Evolutionary conservation across 2,888 invertebrate species (phyloP), one percentile per base, ranked within the genome.

Genomic region (Meandrusa payeni): DNA sequence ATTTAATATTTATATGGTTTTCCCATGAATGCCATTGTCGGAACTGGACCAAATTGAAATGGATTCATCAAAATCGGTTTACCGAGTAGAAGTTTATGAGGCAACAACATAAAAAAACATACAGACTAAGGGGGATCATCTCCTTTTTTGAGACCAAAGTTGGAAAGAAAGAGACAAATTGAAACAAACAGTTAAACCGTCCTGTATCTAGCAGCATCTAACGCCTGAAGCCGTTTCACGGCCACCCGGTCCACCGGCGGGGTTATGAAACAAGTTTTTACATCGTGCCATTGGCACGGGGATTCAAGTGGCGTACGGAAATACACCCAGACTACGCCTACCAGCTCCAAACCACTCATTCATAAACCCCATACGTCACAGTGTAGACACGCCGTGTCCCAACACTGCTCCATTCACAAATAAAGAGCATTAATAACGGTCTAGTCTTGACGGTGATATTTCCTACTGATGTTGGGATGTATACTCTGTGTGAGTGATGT

Each of bases 241-340:
- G 77, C 55, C 78, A 55, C 57, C 68, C 71, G 73, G 69, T 76
- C 76, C 72, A 74, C 68, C 72, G 68, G 70, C 74, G 64, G 70
- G 69, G 69, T 69, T 76, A 75, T 76, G 76, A 79, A 70, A 73
- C 62, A 55, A 64, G 71, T 78, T 82, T 81, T 82, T 77, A 78
- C 64, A 75, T 69, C 63, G 57, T 61, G 61, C 71, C 66, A 81
- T 79, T 76, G 78, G 76, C 79, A 75, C 70, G 62, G 64, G 51
- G 46, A 52, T 69, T 83, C 83, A 79, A 85, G 86, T 78, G 79
- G 70, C 51, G 69, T 66, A 76, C 76, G 65, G 70, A 81, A 83
- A 83, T 82, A 86, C 69, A 69, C 56, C 63, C 71, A 81, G 76
- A 77, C 78, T 69, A 65, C 74, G 74, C 75, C 73, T 72, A 69